phyloP scores from a whole-genome alignment of 2,113 vertebrate genomes.

The Heterotilapia buettikoferi region DNA sequence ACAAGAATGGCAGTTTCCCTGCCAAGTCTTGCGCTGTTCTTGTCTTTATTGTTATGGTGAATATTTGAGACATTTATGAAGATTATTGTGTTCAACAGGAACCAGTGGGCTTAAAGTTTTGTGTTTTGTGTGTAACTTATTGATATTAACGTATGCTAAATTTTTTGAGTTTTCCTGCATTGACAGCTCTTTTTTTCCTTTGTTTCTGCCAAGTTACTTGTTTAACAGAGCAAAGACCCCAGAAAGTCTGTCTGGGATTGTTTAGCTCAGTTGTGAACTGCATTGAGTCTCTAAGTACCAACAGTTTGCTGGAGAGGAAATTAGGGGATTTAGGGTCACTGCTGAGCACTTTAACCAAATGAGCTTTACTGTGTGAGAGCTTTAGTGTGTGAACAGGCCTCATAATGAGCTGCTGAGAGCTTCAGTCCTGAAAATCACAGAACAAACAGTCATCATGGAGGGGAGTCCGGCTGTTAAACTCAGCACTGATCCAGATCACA shows the following conservation, averaged over 20 bases:
- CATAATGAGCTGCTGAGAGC: slow-evolving; percentile 17
- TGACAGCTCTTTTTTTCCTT: not conserved
- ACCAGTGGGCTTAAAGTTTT: not conserved
- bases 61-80: not conserved
- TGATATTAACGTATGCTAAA: not conserved
- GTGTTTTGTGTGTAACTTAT: not conserved
- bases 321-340: slow-evolving; percentile 6
- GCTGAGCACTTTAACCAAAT: slow-evolving; percentile 37
- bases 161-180: not conserved
- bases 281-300: not conserved
- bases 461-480: not conserved
- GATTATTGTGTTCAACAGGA: not conserved
- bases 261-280: not conserved
- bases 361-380: slow-evolving; percentile 10
- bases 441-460: slow-evolving; percentile 11
- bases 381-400: not conserved
- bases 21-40: not conserved
- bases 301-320: not conserved
- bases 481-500: not conserved
- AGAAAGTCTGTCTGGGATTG: not conserved
- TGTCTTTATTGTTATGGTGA: not conserved
- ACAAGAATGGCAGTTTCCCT: not conserved
- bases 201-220: not conserved
- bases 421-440: slow-evolving; percentile 9
- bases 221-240: not conserved